A percentile compares a stretch with the other conserved stretches of the same genome.
phyloP scores from a whole-genome alignment of 2,888 invertebrate species.

The Schrankia costaestrigalis region DNA sequence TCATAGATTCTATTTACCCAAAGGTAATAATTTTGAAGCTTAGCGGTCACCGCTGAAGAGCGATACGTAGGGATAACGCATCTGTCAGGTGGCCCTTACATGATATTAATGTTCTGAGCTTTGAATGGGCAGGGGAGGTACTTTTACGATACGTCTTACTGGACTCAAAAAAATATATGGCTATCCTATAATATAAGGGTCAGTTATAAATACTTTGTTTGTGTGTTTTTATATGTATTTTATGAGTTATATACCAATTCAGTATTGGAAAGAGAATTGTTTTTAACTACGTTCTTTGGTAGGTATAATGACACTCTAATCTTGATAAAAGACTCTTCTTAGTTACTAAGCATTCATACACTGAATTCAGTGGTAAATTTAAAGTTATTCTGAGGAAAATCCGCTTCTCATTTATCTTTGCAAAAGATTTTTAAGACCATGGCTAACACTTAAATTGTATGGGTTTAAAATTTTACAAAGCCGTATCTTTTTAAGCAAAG shows the following conservation, averaged over 20 bases:
- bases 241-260: neutral
- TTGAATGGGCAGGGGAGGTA: constrained; percentile 28
- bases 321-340: neutral
- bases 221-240: neutral
- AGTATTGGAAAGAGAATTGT: no score
- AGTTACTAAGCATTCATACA: neutral
- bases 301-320: no score
- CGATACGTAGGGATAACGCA: constrained; percentile 51
- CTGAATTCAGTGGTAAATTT: neutral
- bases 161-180: constrained; percentile 7
- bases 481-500: no score
- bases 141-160: constrained; percentile 33
- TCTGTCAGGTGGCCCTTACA: constrained; percentile 57
- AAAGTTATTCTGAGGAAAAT: neutral
- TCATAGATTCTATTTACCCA: constrained; percentile 52
- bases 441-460: no score
- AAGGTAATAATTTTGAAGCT: constrained; percentile 54
- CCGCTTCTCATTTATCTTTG: no score
- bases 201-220: neutral
- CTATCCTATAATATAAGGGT: constrained; percentile 3
- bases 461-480: no score
- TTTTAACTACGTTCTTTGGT: no score
- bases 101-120: constrained; percentile 51
- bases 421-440: neutral
- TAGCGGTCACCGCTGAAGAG: constrained; percentile 44